Evolutionary conservation across 1,140 invertebrate genomes (phyloP), one percentile per base, ranked within the genome.

Genomic region (Meloidogyne chitwoodi): DNA sequence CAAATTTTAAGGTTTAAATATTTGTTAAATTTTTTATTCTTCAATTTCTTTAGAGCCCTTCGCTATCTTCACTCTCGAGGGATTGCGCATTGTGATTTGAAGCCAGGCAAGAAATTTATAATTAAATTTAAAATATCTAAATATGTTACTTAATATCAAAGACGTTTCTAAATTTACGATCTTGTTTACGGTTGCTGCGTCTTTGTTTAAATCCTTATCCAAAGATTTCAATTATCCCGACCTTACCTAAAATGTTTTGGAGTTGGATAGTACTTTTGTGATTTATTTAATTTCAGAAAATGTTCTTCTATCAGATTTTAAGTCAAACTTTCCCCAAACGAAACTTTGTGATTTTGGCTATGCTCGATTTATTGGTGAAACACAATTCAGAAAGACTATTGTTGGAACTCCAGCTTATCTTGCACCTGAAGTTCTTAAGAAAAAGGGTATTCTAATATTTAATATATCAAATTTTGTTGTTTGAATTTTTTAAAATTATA

Each of bases 271-370:
- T n/a, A 11, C 26, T 16, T 12, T 41, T 63, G 19, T 75, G 5
- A 5, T 8, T 22, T 22, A 29, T 1, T 16, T 61, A 62, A 62
- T 41, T 26, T 38, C 80, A 27, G 85, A 86, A 62, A 86, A 86
- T 73, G 86, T 86, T n/a, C 80, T 86, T n/a, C 80, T 86, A 12
- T 82, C 79, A 8, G 81, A 86, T 66, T 77, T 86, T 68, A 56
- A 77, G 16, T 71, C 79, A 10, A 79, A 82, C 24, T 86, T 83
- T 70, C 85, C 85, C 0, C 86, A 87, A 74, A 86, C 86, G 19
- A 99, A 99, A 89, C 90, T 99, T 12, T 98, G 96, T 89, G 96
- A 99, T 90, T 99, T 99, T 90, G 96, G 96, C 74, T 99, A 97
- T 90, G 96, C 96, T 11, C 89, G 95, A 74, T 98, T 99, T 83